Conservation (phyloP, 2,888 invertebrate genomes). For the Drosophila glabriapex region DNA sequence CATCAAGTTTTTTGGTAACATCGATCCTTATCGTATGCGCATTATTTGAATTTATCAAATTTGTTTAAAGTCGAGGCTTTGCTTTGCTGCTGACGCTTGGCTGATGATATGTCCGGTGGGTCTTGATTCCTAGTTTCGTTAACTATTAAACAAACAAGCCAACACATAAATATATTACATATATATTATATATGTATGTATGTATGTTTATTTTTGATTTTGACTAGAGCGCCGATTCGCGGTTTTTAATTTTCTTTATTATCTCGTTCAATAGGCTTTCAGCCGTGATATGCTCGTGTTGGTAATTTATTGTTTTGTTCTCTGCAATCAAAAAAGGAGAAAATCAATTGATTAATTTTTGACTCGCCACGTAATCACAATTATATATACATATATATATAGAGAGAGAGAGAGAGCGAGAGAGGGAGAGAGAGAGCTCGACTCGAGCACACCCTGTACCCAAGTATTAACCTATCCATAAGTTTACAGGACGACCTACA, state of each 20-base stretch:
- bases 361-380: not conserved
- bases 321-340: constrained; percentile 59
- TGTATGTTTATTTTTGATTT: constrained; percentile 22
- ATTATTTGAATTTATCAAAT: constrained; percentile 84
- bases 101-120: constrained; percentile 46
- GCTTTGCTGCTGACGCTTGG: not conserved
- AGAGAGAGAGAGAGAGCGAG: too few relatives aligned
- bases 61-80: constrained; percentile 55
- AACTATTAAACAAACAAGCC: not conserved
- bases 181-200: constrained; percentile 4
- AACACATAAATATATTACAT: not conserved
- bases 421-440: not conserved
- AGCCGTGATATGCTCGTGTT: constrained; percentile 65
- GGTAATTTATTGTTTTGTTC: constrained; percentile 33
- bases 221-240: constrained; percentile 44
- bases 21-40: constrained; percentile 85
- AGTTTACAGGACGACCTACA: not conserved
- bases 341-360: constrained; percentile 9
- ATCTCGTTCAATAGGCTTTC: constrained; percentile 20
- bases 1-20: constrained; percentile 86
- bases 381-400: not conserved
- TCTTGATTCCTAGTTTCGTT: not conserved
- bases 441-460: not conserved
- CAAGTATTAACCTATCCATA: not conserved
- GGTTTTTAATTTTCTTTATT: constrained; percentile 32